Evolutionary conservation across 2,888 invertebrate genomes (phyloP), one percentile per base, ranked within the genome.

Genomic region (Nomada hirtipes): DNA sequence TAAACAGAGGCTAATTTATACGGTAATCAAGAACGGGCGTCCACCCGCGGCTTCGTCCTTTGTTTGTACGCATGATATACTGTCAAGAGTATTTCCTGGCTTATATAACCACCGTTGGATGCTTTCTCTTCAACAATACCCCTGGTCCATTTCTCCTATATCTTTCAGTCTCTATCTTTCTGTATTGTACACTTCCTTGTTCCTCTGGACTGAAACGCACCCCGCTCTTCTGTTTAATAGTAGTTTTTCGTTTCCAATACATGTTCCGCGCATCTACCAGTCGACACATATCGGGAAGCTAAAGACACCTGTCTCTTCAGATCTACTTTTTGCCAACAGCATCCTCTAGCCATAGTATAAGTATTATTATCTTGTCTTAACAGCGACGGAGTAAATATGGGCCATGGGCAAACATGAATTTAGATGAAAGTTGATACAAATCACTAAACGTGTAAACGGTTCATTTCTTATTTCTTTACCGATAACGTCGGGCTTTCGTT

Each of bases 1-100:
- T 90, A 89, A 91, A 89, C 89, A 90, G 89, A 89, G 90, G 87
- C 90, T 91, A 92, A 92, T 92, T 91, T 92, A 92, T 91, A 89
- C 90, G 86, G 89, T 90, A 92, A 92, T 92, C 91, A 91, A 92
- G 91, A 81, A 80, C 79, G 60, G 81, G 55, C 83, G 76, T 71
- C 81, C 82, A 84, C 87, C 79, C 89, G 85, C 76, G 79, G 86
- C 85, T 81, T 86, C 84, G 86, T 88, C 90, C 91, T 91, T 90
- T 63, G 55, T 91, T 90, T 63, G 55, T 82, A 80, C 59, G 78
- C 71, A 63, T 73, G 76, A 70, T 72, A 69, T 74, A 79, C 63
- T 57, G 76, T 63, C 78, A 70, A 75, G 74, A 77, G 83, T 87
- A 87, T 80, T 80, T 82, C 84, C 79, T 68, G 47, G 72, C 69